Base-by-base conservation (phyloP, 2,113 vertebrate genomes). In the Toxostoma redivivum region DNA sequence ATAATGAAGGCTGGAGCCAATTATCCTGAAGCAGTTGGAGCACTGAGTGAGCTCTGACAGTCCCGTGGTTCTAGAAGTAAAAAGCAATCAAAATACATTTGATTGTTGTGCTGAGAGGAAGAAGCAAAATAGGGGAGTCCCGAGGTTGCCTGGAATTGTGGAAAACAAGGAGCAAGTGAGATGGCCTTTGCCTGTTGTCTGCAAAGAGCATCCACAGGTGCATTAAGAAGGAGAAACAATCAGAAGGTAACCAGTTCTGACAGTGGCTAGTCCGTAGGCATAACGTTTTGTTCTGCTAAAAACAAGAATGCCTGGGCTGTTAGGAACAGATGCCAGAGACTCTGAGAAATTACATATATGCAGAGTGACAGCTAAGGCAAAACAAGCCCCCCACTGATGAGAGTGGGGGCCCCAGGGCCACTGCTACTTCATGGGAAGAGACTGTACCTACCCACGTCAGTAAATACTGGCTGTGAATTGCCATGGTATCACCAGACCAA, bases 271-370 rank as follows among this genome's bases (percentile, higher is more conserved):
- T 95, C 91, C 3, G 2, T 53, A 92, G 83, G 92, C 73, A 71
- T 67, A 93, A 79, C 65, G 38, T 72, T 91, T 95, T 95, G 45
- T 89, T 94, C 89, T 89, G 53, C 40, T 81, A 53, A 65, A 89
- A 94, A 79, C 40, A 81, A 81, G 65, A 67, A 45, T 81, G 81
- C 83, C 61, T 84, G 57, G 66, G 72, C 86, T 81, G 78, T 89
- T 95, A 84, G 89, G 69, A 95, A 76, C 89, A 95, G 93, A 95
- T 94, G 95, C 86, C 91, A 89, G 73, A 84, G 84, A 65, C 89
- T 91, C 61, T 53, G 53, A 25, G 69, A 57, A 87, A 86, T 81
- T 85, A 74, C 44, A 85, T 84, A 21, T 51, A 94, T 89, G 37
- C 61, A 91, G 95, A 94, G 91, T 81, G 94, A 94, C 94, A 89